A percentile compares a stretch with the other conserved stretches of the same genome.
Conservation (phyloP, 2,888 invertebrate species). For the Aquatica leii region DNA sequence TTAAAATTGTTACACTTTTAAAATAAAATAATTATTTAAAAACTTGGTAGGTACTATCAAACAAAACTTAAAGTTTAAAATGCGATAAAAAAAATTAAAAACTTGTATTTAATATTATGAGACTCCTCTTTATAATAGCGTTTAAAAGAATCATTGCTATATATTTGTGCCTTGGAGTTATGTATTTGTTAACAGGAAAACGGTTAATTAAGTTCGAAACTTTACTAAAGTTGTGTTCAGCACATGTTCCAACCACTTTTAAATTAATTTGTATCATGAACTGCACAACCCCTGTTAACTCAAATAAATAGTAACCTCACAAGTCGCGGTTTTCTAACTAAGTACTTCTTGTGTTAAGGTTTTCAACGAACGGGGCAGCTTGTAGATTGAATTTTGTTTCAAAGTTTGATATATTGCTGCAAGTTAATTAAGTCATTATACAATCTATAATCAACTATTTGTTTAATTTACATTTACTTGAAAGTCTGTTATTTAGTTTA, state of each 20-base stretch:
- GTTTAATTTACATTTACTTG: no score
- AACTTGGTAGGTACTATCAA: slow-evolving; percentile 16
- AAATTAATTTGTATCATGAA: slow-evolving; percentile 57
- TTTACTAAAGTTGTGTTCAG: slow-evolving; percentile 49
- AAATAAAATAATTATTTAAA: slow-evolving; percentile 4
- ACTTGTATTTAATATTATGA: neutral
- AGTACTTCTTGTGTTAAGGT: slow-evolving; percentile 29
- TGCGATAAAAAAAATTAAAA: neutral
- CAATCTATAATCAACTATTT: no score
- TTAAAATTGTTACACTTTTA: no score
- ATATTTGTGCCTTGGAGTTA: slow-evolving; percentile 10
- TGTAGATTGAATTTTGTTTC: neutral
- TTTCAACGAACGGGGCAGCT: slow-evolving; percentile 12
- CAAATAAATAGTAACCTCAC: slow-evolving; percentile 51
- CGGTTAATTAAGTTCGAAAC: slow-evolving; percentile 52
- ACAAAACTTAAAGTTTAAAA: neutral
- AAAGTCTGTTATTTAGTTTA: no score
- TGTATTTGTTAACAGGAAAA: slow-evolving; percentile 35
- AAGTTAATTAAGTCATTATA: no score
- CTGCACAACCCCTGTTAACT: slow-evolving; percentile 48
- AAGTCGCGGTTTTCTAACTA: slow-evolving; percentile 47
- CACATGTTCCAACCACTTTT: slow-evolving; percentile 54
- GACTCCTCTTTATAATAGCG: neutral
- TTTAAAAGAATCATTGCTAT: neutral
- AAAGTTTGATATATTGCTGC: neutral